A percentile compares a stretch with the other conserved stretches of the same genome.
phyloP scores from a whole-genome alignment of 2,113 vertebrate genomes.

The Amblyornis subalaris region DNA sequence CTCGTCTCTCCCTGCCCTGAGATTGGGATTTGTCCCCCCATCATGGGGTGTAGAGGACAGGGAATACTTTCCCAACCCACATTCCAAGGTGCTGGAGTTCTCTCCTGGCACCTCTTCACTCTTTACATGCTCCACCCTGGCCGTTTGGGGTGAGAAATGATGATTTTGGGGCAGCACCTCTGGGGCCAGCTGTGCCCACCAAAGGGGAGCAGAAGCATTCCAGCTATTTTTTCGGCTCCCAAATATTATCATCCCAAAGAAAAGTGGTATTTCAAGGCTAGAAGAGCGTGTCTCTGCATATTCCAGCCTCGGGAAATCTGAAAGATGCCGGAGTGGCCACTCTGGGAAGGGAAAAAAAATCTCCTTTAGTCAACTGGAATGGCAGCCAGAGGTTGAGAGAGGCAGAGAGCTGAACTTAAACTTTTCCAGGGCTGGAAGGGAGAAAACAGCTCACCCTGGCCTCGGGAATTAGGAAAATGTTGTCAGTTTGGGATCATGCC shows the following conservation, averaged over 20 bases:
- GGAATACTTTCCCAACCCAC: background rate
- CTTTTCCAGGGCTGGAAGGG: background rate
- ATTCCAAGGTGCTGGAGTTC: background rate
- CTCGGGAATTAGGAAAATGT: background rate
- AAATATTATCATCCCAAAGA: background rate
- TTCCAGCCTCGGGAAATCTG: background rate
- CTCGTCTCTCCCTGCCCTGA: background rate
- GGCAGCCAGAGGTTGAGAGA: background rate
- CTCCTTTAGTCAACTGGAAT: background rate
- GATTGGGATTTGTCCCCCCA: background rate
- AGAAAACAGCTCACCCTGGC: conserved; percentile 25
- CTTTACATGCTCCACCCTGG: background rate
- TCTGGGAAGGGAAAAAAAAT: background rate
- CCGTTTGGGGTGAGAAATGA: background rate
- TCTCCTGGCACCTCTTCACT: background rate
- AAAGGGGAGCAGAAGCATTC: background rate
- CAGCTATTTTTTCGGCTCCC: background rate
- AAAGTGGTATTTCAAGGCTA: background rate
- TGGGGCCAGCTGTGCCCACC: background rate
- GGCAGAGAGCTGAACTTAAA: background rate
- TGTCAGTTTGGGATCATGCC: background rate
- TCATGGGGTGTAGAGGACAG: background rate
- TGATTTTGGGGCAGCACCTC: background rate
- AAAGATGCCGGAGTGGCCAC: fast-evolving
- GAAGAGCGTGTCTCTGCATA: background rate